A percentile compares a stretch with the other conserved stretches of the same genome.
phyloP scores from a whole-genome alignment of 2,888 invertebrate genomes.

The Bembecia ichneumoniformis region DNA sequence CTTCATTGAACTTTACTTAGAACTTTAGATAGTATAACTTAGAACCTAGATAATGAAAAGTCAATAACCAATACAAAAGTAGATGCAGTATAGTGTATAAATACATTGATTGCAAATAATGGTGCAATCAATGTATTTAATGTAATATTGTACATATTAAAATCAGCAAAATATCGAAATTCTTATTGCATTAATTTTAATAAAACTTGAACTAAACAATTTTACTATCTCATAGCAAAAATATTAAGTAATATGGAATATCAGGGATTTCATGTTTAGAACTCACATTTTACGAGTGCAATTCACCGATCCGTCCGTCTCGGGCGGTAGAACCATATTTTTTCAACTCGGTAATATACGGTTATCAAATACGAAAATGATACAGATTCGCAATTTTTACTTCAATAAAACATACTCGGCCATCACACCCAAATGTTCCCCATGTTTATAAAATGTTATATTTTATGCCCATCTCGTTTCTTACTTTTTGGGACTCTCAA shows the following conservation, averaged over 20 bases:
- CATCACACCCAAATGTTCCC: constrained; percentile 16
- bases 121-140: no score
- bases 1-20: no score
- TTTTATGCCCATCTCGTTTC: constrained; percentile 38
- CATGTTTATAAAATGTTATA: constrained; percentile 24
- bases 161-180: no score
- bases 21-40: no score
- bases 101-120: no score
- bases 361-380: constrained; percentile 12
- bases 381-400: constrained; percentile 16
- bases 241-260: neutral
- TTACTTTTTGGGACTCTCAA: constrained; percentile 11
- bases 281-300: neutral
- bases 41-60: no score
- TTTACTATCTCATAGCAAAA: no score
- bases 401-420: constrained; percentile 25
- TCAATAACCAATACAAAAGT: no score
- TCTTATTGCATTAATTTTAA: no score
- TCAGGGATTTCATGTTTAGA: neutral
- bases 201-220: no score
- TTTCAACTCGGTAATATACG: constrained; percentile 20
- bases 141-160: no score
- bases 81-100: no score
- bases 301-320: constrained; percentile 5
- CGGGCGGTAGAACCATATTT: constrained; percentile 19